These are phyloP conservation scores for Bucco capensis DNA, from an alignment of 2,113 vertebrate species.

Conservation along the genomic window DNA sequence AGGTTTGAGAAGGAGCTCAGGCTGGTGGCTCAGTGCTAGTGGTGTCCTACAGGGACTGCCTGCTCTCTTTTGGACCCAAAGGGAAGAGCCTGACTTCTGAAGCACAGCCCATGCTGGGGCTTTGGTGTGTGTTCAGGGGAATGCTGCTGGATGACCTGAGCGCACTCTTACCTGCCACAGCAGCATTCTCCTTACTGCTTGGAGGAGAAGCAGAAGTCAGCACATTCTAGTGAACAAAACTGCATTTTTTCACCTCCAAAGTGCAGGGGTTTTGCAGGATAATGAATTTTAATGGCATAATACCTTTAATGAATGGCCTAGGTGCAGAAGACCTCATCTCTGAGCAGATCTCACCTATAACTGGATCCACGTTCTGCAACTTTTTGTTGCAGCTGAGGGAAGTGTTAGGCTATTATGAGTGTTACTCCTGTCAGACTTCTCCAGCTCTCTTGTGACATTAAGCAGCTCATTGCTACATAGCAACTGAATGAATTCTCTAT, in stretches of 20 bases:
- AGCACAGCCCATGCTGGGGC: background rate
- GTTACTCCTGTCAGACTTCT: background rate
- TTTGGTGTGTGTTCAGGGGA: rapidly evolving
- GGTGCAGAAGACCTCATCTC: background rate
- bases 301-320: background rate
- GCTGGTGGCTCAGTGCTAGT: background rate
- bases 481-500: background rate
- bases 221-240: background rate
- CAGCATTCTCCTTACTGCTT: background rate
- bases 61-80: rapidly evolving
- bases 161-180: background rate
- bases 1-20: background rate
- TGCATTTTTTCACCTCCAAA: background rate
- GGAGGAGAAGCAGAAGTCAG: background rate
- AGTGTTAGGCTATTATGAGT: background rate
- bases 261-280: no score
- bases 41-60: background rate
- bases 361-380: rapidly evolving
- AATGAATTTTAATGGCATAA: background rate
- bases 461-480: background rate
- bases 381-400: background rate
- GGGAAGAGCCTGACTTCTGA: background rate
- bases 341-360: background rate
- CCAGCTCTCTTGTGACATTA: background rate
- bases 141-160: background rate